Conservation (phyloP, 2,113 vertebrate species). For the Struthidea cinerea region DNA sequence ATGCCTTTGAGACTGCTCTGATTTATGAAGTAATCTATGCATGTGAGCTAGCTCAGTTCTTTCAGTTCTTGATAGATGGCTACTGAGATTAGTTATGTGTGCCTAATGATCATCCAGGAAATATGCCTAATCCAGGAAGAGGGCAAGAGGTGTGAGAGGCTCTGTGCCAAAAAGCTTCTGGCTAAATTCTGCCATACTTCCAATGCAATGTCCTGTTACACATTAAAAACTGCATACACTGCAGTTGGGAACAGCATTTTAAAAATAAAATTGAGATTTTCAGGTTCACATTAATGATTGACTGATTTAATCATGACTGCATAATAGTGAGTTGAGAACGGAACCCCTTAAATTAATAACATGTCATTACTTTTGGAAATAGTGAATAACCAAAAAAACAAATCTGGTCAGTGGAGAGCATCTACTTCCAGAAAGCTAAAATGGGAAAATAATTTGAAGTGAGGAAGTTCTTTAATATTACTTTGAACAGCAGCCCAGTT, state of each 20-base stretch:
- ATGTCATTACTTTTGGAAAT: background rate
- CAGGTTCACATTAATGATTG: background rate
- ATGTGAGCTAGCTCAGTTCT: slow-evolving; percentile 22
- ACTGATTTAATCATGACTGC: background rate
- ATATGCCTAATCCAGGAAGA: slow-evolving; percentile 21
- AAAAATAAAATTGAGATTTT: background rate
- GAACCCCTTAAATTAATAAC: background rate
- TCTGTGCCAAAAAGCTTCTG: background rate
- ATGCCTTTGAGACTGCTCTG: background rate
- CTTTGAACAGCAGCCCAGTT: background rate
- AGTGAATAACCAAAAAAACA: background rate
- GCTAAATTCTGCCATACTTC: slow-evolving; percentile 3
- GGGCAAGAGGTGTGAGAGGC: background rate
- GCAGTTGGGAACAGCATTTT: background rate
- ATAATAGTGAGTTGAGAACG: background rate
- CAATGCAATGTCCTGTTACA: background rate
- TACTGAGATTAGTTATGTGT: slow-evolving; percentile 33
- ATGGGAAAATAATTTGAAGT: background rate
- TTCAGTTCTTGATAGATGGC: slow-evolving; percentile 13
- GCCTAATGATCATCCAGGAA: slow-evolving; percentile 38
- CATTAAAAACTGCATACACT: background rate
- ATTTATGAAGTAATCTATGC: slow-evolving; percentile 21
- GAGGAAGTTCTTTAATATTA: background rate
- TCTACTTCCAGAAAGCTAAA: background rate
- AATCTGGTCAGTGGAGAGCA: background rate